Evolutionary conservation across 1,140 invertebrate genomes (phyloP).

Genomic region (Ips nitidus): DNA sequence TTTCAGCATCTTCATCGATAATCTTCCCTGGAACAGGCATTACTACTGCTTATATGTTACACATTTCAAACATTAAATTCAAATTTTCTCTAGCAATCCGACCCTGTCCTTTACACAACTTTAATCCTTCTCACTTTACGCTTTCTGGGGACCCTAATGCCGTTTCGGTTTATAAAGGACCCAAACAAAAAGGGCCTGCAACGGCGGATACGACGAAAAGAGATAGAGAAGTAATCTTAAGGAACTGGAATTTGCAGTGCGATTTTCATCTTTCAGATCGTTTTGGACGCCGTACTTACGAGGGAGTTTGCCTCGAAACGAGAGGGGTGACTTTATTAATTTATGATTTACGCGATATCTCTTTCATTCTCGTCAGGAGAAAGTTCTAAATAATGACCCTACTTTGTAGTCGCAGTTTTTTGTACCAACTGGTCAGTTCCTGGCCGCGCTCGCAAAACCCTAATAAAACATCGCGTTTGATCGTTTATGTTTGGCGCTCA

Average conservation of each 20-base stretch:
- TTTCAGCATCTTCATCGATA: no score
- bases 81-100: neutral
- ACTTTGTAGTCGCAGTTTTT: no score
- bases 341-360: neutral
- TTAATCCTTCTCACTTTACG: conserved; percentile 43
- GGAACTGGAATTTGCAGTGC: conserved; percentile 48
- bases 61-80: no score
- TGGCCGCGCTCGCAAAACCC: no score
- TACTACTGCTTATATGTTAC: no score
- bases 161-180: conserved; percentile 41
- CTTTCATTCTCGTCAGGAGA: no score
- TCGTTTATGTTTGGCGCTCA: no score
- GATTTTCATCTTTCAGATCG: conserved; percentile 50
- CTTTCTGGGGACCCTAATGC: conserved; percentile 39
- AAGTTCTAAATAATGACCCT: no score
- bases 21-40: no score
- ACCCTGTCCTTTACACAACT: conserved; percentile 14
- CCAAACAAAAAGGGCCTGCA: conserved; percentile 29
- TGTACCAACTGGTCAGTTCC: no score
- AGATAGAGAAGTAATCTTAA: conserved; percentile 45
- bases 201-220: conserved; percentile 31
- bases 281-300: conserved; percentile 47
- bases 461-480: neutral
- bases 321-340: conserved; percentile 3
- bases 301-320: conserved; percentile 14